Base-by-base conservation (phyloP, 1,140 invertebrate genomes). In the Caenorhabditis latens region DNA sequence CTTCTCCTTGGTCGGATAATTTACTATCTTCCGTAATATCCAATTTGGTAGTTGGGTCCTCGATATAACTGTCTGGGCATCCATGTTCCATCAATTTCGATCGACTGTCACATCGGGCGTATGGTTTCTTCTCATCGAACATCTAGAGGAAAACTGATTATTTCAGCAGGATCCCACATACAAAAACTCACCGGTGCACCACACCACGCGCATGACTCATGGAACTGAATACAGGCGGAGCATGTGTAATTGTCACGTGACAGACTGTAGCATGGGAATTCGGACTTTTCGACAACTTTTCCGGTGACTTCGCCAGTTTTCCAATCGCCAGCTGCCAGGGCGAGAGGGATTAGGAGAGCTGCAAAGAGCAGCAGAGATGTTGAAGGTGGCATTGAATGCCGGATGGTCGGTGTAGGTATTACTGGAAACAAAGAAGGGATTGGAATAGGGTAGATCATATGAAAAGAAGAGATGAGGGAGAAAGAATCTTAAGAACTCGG, bases 191-290 rank as follows among this genome's bases (percentile, higher is more conserved):
- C 91, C 87, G 91, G 90, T 83, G 89, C 89, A 58, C 85, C 85
- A 83, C 91, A 92, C 91, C 91, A 92, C 13, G 92, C 91, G 84
- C 91, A 92, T 8, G 91, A 90, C 42, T 92, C 92, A 83, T 92
- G 91, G 21, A 92, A 79, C 61, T 92, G 91, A 48, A 92, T 92
- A 71, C 91, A 92, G 0, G 83, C 90, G 32, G 85, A 84, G 84
- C 91, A 92, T 11, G 91, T 92, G 86, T 92, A 92, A 63, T 92
- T 92, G 40, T 92, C 91, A 6, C 89, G 65, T 13, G 91, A 84
- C 42, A 92, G 88, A 4, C 91, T 92, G 86, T 93, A 90, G 82
- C 91, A 92, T 8, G 92, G 90, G 86, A 93, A 92, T 63, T 91
- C 92, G 32, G 93, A 84, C 42, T 92, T 88, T 75, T 90, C 86